Base-by-base conservation (phyloP, 2,113 vertebrate genomes). In the Tichodroma muraria region DNA sequence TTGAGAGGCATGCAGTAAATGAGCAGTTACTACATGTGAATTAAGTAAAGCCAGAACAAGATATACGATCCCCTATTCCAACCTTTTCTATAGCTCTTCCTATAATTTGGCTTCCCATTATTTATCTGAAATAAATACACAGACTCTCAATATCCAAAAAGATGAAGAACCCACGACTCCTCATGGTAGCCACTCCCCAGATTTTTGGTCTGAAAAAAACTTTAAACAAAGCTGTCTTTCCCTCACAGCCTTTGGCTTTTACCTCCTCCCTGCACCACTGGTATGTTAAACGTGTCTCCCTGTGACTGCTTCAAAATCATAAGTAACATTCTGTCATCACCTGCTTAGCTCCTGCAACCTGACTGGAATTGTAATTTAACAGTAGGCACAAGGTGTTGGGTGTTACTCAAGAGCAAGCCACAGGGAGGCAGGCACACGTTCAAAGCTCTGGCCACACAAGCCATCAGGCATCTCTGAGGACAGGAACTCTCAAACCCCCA, bases 171-270 rank as follows among this genome's bases (percentile, higher is more conserved):
- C 11, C 40, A 44, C 11, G 16, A 33, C 12, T 71, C 8, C 15
- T 68, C 13, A 18, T 15, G 3, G 15, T 24, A 76, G 24, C 1
- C 7, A 40, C 25, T 53, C 11, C 7, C 13, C 3, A 2, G 5
- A 28, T 72, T 8, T 44, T 11, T 42, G 20, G 3, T 54, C 21
- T 73, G 35, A 78, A 84, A 33, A 88, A 42, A 31, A 7, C 4
- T 56, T 81, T 81, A 54, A 89, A 85, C 0, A 1, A 89, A 87
- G 8, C 17, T 45, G 20, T 14, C 22, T 81, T 70, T 92, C 6
- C 13, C 30, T 65, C 15, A 11, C 5, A 54, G 15, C 11, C 31
- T 82, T 68, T 63, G 15, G 16, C 45, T 77, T 63, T 75, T 80
- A 18, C 14, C 30, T 69, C 40, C 81, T 71, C 13, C 15, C 33